Evolutionary conservation across 2,113 vertebrate species (phyloP).

Genomic region (Zapornia atra): DNA sequence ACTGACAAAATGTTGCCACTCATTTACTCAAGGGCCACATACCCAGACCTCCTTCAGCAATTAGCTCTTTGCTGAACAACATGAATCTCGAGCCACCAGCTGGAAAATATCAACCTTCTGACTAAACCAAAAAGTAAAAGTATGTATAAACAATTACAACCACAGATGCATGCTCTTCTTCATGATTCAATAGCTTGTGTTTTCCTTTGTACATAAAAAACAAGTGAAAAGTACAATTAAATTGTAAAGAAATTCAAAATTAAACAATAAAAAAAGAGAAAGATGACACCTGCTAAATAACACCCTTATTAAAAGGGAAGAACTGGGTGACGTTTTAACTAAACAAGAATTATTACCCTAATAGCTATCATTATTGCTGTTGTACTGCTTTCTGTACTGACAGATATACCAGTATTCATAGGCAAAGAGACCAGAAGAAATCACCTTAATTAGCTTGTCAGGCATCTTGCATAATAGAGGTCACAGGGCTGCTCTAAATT

Average conservation of each 20-base stretch:
- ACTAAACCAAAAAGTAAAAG: background rate
- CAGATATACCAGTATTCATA: background rate
- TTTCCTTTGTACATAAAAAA: background rate
- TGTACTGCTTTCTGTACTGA: background rate
- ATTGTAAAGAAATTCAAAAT: background rate
- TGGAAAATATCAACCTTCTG: conserved; percentile 14
- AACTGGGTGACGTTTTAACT: background rate
- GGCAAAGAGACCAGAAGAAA: background rate
- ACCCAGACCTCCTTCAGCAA: background rate
- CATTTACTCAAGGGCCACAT: background rate
- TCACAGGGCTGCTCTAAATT: background rate
- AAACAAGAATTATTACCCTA: conserved; percentile 9
- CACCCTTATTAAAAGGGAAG: background rate
- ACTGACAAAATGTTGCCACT: background rate
- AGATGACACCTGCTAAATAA: background rate
- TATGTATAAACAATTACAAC: background rate
- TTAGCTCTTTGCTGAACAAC: background rate
- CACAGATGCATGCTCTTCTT: background rate
- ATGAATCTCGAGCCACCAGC: background rate
- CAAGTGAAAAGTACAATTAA: background rate
- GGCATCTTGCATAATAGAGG: background rate
- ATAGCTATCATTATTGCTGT: background rate
- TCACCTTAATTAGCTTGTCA: background rate
- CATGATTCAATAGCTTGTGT: background rate
- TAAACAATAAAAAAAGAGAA: background rate